Conservation (phyloP, 2,888 invertebrate species). For the Petrophora chlorosata region DNA sequence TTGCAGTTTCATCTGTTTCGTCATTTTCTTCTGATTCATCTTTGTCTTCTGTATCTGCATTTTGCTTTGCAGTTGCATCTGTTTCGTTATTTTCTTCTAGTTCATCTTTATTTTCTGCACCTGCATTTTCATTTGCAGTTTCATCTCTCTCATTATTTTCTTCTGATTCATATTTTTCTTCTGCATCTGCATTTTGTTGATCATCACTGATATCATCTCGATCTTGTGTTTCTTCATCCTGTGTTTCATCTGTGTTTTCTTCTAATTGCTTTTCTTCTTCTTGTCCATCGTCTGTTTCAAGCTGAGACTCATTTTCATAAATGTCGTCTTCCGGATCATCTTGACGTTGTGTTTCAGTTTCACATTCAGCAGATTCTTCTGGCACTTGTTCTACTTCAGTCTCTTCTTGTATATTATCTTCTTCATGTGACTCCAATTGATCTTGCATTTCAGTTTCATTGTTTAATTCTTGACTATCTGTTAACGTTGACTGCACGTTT, state of each 20-base stretch:
- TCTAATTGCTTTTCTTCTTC: neutral
- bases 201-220: too few relatives aligned
- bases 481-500: neutral
- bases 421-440: constrained; percentile 1
- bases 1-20: neutral
- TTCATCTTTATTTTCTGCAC: neutral
- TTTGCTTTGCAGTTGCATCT: neutral
- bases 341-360: neutral
- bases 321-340: neutral
- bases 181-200: neutral
- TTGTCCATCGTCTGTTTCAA: too few relatives aligned
- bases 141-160: neutral
- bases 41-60: neutral
- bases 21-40: neutral
- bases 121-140: neutral
- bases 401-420: neutral
- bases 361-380: neutral
- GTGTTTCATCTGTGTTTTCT: too few relatives aligned
- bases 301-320: too few relatives aligned
- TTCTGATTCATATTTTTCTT: constrained; percentile 1
- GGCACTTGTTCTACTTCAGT: too few relatives aligned
- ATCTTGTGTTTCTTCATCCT: too few relatives aligned
- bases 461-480: neutral
- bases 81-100: too few relatives aligned
- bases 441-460: neutral